phyloP scores from a whole-genome alignment of 2,888 invertebrate species.

The Philereme transversata region DNA sequence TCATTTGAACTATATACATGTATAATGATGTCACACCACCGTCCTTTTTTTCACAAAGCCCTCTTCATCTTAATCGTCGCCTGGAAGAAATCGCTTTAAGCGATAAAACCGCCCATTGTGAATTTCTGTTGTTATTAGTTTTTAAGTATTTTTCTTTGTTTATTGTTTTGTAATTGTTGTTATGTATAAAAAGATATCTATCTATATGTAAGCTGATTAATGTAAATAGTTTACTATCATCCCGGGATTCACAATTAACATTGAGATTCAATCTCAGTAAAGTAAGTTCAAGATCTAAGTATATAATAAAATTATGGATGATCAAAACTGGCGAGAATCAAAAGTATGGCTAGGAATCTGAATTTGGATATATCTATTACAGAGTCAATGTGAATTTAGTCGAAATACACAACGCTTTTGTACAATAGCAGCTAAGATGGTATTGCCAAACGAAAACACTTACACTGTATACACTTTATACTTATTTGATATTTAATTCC shows the following conservation, averaged over 20 bases:
- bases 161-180: no score
- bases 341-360: neutral
- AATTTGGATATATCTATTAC: neutral
- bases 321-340: neutral
- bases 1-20: no score
- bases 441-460: neutral
- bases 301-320: neutral
- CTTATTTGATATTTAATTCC: neutral
- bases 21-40: no score
- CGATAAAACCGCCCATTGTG: no score
- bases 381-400: slow-evolving; percentile 9
- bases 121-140: no score
- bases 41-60: no score
- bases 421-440: slow-evolving; percentile 11
- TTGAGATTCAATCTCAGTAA: neutral
- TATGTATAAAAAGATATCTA: no score
- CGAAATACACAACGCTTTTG: slow-evolving; percentile 16
- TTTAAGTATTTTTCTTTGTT: no score
- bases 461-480: neutral
- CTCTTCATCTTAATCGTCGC: no score
- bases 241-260: neutral
- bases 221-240: neutral
- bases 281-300: no score
- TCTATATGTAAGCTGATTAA: neutral
- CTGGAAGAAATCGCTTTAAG: no score